A percentile compares a stretch with the other conserved stretches of the same genome.
phyloP scores from a whole-genome alignment of 2,113 vertebrate species.

The Chloropsis hardwickii region DNA sequence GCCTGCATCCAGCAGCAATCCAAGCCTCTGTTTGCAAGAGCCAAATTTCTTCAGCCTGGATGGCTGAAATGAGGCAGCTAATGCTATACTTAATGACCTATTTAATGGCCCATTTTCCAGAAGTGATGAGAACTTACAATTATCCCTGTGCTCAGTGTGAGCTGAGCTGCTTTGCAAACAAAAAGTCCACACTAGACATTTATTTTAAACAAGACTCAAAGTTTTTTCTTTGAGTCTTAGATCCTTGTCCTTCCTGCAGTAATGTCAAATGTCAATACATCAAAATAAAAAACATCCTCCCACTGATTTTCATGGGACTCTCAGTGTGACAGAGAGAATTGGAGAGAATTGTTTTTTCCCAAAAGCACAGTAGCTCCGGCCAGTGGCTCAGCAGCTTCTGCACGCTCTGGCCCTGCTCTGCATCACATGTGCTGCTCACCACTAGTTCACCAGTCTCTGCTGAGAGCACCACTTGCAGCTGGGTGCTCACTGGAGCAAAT shows the following conservation, averaged over 20 bases:
- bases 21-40: background rate
- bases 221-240: background rate
- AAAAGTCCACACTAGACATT: background rate
- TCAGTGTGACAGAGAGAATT: background rate
- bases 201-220: background rate
- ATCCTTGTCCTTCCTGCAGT: background rate
- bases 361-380: background rate
- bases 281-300: background rate
- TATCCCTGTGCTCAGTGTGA: background rate
- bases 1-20: background rate
- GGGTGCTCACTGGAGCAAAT: background rate
- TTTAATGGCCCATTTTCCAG: slow-evolving; percentile 45
- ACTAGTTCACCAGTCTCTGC: background rate
- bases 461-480: background rate
- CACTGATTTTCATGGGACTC: background rate
- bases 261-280: background rate
- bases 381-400: background rate
- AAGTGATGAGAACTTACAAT: slow-evolving; percentile 29
- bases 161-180: background rate
- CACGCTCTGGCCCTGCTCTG: background rate
- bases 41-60: background rate
- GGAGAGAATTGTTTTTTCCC: background rate
- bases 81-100: slow-evolving; percentile 43
- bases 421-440: background rate
- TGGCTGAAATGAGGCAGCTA: slow-evolving; percentile 35